Evolutionary conservation across 2,888 invertebrate species (phyloP), one percentile per base, ranked within the genome.

Genomic region (Horisme vitalbata): DNA sequence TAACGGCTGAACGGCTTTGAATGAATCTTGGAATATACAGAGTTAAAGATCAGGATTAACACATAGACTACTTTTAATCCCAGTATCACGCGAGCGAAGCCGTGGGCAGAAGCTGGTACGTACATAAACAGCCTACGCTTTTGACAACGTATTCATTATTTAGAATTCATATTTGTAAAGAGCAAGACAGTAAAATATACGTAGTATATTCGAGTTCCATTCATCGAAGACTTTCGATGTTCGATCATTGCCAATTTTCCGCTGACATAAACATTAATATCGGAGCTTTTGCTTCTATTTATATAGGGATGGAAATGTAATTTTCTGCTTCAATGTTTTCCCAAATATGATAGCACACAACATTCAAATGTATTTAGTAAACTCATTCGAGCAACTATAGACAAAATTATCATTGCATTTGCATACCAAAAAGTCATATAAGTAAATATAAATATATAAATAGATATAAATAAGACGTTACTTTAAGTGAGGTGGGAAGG

Each of bases 191-290:
- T 32, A 18, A 10, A 30, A 30, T 13, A 18, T 18, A 18, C 6
- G 2, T 37, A 26, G 11, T 10, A 26, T 11, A 26, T 9, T 26
- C 10, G 26, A 6, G 26, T 34, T 53, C 37, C 39, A 28, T 34
- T 49, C 54, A 52, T 55, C 48, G 56, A 57, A 52, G 50, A 58
- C 52, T 49, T 55, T 56, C 57, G 58, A 71, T 71, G 71, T 69
- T 78, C 74, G 70, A 80, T 80, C 74, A 78, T 68, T 66, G 73
- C 67, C 78, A 78, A 80, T 80, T 80, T 79, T 72, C 67, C 70
- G 65, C 63, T 71, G 71, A 75, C 72, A 66, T 64, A 69, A 68
- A 67, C 68, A 68, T 68, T 58, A 59, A 56, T 65, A 67, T 64
- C 61, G 59, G 60, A 69, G 61, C 63, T 61, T 62, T 56, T 68